A percentile compares a stretch with the other conserved stretches of the same genome.
These are phyloP conservation scores for Mimumesa dahlbomi DNA, from an alignment of 2,888 invertebrate species.

Conservation along the genomic window DNA sequence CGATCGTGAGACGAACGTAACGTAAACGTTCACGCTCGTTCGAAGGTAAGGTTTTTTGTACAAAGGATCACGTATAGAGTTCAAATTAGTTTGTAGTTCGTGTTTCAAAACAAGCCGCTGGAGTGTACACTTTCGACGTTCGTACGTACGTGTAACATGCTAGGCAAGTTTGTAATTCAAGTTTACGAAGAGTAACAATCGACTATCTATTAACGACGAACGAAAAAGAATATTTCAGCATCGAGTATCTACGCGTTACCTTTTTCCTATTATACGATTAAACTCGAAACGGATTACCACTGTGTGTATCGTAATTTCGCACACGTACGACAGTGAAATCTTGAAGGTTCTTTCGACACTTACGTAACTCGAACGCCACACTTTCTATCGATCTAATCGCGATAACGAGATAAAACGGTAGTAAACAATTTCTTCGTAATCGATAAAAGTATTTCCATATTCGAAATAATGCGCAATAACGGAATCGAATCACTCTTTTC, in stretches of 20 bases:
- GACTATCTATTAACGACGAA: not conserved
- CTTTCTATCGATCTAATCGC: conserved; percentile 48
- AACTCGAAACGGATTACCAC: too few relatives aligned
- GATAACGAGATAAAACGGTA: conserved; percentile 34
- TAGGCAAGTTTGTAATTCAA: not conserved
- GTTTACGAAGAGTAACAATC: not conserved
- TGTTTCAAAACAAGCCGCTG: conserved; percentile 1
- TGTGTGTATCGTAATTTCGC: too few relatives aligned
- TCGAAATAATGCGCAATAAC: not conserved
- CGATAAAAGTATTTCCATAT: not conserved
- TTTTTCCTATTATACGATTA: not conserved
- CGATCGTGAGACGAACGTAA: conserved; percentile 20
- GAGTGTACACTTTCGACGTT: conserved; percentile 18
- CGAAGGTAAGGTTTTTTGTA: conserved; percentile 33
- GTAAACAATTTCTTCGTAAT: conserved; percentile 17
- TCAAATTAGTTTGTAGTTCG: conserved; percentile 52
- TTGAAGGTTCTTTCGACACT: conserved; percentile 7
- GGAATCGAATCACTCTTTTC: not conserved
- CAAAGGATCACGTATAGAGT: conserved; percentile 39
- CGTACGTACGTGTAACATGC: conserved; percentile 9
- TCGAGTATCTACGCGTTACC: not conserved
- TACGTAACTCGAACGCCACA: conserved; percentile 31
- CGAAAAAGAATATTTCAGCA: not conserved
- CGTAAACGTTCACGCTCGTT: conserved; percentile 22
- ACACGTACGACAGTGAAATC: not conserved